Evolutionary conservation across 1,140 invertebrate genomes (phyloP).

Genomic region (Polypedilum vanderplanki): DNA sequence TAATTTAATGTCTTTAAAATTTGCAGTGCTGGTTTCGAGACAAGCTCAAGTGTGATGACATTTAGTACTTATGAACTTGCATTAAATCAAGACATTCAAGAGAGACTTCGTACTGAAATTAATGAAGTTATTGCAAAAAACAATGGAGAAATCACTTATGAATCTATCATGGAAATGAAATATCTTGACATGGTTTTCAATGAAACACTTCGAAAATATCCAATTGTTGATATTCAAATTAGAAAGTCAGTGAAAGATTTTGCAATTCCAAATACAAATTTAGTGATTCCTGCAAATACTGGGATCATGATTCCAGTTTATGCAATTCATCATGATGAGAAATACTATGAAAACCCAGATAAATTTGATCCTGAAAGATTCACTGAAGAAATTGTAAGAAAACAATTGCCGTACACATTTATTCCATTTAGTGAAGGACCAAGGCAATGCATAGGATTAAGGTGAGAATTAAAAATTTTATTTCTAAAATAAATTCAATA

Average conservation of each 20-base stretch:
- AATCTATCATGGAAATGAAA: slow-evolving; percentile 42
- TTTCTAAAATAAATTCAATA: not conserved
- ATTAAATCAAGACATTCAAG: slow-evolving; percentile 47
- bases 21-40: slow-evolving; percentile 50
- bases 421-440: slow-evolving; percentile 47
- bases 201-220: slow-evolving; percentile 9
- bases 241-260: slow-evolving; percentile 43
- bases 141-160: slow-evolving; percentile 42
- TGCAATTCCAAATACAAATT: slow-evolving; percentile 42
- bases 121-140: slow-evolving; percentile 36
- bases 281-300: slow-evolving; percentile 37
- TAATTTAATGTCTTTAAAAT: slow-evolving; percentile 32
- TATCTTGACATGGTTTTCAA: slow-evolving; percentile 43
- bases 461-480: not conserved
- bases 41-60: slow-evolving; percentile 45
- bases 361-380: slow-evolving; percentile 49
- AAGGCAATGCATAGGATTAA: slow-evolving; percentile 52
- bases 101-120: slow-evolving; percentile 47
- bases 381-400: slow-evolving; percentile 35
- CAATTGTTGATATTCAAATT: slow-evolving; percentile 44
- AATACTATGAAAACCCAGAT: slow-evolving; percentile 46
- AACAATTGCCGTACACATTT: slow-evolving; percentile 43
- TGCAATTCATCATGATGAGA: slow-evolving; percentile 34
- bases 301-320: slow-evolving; percentile 44
- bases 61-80: slow-evolving; percentile 46